Conservation (phyloP, 2,113 vertebrate species). For the Chascanopsetta lugubris region DNA sequence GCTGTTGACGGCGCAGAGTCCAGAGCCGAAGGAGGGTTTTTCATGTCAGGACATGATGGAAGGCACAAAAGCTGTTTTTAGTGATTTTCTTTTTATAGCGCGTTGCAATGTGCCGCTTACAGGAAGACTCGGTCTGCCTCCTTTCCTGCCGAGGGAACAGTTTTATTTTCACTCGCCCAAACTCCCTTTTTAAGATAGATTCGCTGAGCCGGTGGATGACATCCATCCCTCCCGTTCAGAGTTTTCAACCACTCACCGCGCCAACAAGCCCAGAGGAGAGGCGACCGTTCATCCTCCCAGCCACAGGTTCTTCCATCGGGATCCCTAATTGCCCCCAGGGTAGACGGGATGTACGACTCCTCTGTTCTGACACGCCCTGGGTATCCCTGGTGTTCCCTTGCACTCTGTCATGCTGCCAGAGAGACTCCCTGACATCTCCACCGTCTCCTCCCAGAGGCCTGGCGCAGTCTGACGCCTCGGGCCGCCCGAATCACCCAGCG, state of each 20-base stretch:
- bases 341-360: constrained; percentile 44
- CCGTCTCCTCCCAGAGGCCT: constrained; percentile 16
- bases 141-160: constrained; percentile 14
- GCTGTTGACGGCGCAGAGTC: neutral
- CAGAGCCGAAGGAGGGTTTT: constrained; percentile 2
- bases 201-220: constrained; percentile 20
- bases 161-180: constrained; percentile 13
- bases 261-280: constrained; percentile 20
- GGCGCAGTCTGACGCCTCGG: constrained; percentile 3
- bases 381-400: constrained; percentile 44
- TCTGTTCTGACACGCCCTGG: constrained; percentile 20
- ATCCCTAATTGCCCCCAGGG: constrained; percentile 37
- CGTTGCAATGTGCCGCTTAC: constrained; percentile 13
- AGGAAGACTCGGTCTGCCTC: neutral
- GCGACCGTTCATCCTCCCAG: constrained; percentile 37
- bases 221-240: constrained; percentile 26
- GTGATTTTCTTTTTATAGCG: constrained; percentile 48
- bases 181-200: constrained; percentile 14
- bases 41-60: constrained; percentile 9
- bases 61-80: neutral
- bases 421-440: constrained; percentile 24
- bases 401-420: constrained; percentile 25
- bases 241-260: constrained; percentile 25
- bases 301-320: constrained; percentile 24
- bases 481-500: neutral